Conservation (phyloP, 2,797 vertebrate genomes). For the Microtus obscurus region DNA sequence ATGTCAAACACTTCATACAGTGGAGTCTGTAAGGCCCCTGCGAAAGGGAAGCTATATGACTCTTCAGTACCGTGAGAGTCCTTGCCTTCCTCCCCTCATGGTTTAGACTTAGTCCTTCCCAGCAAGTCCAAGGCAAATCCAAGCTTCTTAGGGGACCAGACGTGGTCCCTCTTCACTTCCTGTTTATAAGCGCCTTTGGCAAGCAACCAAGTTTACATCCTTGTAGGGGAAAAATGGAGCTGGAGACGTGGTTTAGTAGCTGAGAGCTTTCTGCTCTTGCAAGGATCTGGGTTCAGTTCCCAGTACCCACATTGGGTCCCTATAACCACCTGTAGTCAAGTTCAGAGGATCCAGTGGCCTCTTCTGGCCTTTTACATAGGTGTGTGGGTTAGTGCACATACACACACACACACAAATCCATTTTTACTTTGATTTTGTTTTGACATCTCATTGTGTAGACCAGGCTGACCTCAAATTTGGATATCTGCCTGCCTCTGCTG, state of each 20-base stretch:
- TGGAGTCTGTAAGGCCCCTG: background rate
- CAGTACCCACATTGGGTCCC: background rate
- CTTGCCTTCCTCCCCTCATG: background rate
- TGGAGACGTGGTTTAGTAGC: background rate
- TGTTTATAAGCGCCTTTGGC: background rate
- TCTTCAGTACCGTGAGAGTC: background rate
- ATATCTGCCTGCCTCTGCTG: background rate
- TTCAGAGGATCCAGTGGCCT: background rate
- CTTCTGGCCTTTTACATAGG: background rate
- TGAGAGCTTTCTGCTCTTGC: background rate
- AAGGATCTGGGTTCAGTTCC: background rate
- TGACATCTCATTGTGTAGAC: background rate
- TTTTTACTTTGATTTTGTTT: background rate
- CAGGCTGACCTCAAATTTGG: background rate
- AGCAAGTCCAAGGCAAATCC: background rate
- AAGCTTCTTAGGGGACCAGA: background rate
- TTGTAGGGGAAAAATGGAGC: background rate
- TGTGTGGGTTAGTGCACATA: background rate
- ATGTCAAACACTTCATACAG: background rate
- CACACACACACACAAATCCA: no score
- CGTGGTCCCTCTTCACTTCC: background rate
- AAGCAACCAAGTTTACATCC: background rate
- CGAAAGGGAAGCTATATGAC: background rate
- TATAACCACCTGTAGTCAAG: background rate
- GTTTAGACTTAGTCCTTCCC: background rate